Conservation (phyloP, 2,888 invertebrate genomes). For the Incurvaria masculella region DNA sequence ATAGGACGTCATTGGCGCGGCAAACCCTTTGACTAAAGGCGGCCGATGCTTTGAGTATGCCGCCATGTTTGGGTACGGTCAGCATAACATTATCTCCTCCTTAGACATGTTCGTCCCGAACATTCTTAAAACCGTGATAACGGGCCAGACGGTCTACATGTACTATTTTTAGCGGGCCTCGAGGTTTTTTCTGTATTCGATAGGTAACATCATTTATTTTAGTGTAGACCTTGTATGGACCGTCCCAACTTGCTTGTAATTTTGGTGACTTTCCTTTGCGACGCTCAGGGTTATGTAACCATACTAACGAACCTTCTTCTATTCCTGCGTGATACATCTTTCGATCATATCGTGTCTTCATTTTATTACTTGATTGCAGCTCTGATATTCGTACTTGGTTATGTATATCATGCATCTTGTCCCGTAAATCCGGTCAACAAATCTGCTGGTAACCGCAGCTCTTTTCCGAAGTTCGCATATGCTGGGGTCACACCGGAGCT, state of each 20-base stretch:
- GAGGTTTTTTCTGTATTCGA: neutral
- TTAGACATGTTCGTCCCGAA: too few species aligned
- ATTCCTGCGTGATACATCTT: neutral
- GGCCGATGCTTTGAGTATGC: too few species aligned
- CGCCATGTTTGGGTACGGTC: too few species aligned
- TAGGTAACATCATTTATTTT: neutral
- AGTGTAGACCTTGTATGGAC: neutral
- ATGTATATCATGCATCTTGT: neutral
- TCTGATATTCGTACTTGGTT: too few species aligned
- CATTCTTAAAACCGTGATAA: too few species aligned
- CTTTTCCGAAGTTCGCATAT: slow-evolving; percentile 13
- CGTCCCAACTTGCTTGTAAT: neutral
- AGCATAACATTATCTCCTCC: too few species aligned
- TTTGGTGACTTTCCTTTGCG: neutral
- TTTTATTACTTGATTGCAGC: too few species aligned
- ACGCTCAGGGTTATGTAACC: neutral
- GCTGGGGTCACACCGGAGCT: slow-evolving; percentile 14
- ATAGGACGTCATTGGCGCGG: too few species aligned
- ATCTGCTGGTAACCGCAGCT: slow-evolving; percentile 15
- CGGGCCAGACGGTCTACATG: too few species aligned
- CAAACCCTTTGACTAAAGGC: too few species aligned
- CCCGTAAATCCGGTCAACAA: slow-evolving; percentile 4
- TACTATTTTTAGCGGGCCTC: too few species aligned
- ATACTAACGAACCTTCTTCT: neutral
- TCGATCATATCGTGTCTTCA: neutral